Evolutionary conservation across 2,797 vertebrate genomes (phyloP).

Genomic region (Coilia nasus): DNA sequence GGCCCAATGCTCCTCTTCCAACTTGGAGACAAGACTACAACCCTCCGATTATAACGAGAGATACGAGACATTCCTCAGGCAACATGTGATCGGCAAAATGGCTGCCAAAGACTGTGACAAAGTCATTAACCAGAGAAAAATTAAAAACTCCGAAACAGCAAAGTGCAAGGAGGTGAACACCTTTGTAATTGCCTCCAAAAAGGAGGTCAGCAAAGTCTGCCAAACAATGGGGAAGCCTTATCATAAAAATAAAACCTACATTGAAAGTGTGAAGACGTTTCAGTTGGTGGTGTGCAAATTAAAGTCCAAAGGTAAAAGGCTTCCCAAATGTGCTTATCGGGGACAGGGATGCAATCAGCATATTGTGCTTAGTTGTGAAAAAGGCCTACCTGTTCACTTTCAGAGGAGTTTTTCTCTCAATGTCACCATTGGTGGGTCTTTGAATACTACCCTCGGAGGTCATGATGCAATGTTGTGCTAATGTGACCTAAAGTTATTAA

Average conservation of each 20-base stretch:
- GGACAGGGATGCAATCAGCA: background rate
- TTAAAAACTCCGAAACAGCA: background rate
- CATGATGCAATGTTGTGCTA: background rate
- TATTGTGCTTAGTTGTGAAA: background rate
- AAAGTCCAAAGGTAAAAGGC: background rate
- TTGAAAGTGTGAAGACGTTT: background rate
- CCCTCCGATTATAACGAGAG: background rate
- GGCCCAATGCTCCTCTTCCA: background rate
- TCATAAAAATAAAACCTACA: background rate
- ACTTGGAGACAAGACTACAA: background rate
- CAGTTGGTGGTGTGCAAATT: background rate
- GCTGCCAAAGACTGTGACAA: background rate
- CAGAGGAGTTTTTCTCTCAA: background rate
- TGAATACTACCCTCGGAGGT: background rate
- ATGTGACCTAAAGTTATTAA: background rate
- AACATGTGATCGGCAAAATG: background rate
- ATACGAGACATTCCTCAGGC: background rate
- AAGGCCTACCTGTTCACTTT: background rate
- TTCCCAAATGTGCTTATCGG: background rate
- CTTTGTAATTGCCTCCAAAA: background rate
- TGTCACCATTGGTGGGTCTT: background rate
- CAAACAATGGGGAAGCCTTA: background rate
- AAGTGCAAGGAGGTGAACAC: background rate
- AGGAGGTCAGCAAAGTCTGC: background rate
- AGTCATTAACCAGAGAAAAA: background rate